Evolutionary conservation across 1,140 invertebrate genomes (phyloP), one percentile per base, ranked within the genome.

Genomic region (Agrypnia vestita): DNA sequence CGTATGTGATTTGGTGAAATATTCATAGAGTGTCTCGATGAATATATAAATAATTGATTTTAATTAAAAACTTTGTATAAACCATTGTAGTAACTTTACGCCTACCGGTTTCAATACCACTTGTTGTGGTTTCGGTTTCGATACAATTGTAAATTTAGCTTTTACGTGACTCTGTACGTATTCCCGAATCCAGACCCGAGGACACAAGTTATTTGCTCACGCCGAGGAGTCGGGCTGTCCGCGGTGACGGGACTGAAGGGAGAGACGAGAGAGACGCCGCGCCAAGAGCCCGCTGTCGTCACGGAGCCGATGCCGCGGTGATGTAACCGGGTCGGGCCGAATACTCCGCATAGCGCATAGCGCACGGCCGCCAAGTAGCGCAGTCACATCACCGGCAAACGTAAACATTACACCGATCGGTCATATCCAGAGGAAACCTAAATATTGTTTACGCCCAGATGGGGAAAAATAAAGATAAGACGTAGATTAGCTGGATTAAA

Each of bases 271-370:
- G 8, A 12, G 8, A 62, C n/a, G 21, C 19, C 61, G 61, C 17
- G 61, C 61, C 35, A 11, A 64, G 61, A n/a, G 35, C 35, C 15
- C 43, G 61, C 61, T 35, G 61, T 64, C 61, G 61, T 35, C 61
- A 35, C 49, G 11, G n/a, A 35, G 7, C 3, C n/a, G 17, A 13
- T 4, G n/a, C 7, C 8, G 62, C 12, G 44, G 74, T 76, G 74
- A 76, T 76, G 74, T 76, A 62, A 73, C 25, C 19, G 67, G 35
- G 25, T 12, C 17, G 44, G 74, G 21, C 74, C 74, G 74, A 62
- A 76, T 76, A 62, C 21, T 64, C 56, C 25, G 51, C 53, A 76
- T n/a, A n/a, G n/a, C n/a, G n/a, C n/a, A n/a, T 76, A 76, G 73
- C 74, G n/a, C 21, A 46, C 19, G 15, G 43, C 10, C 17, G 74